Percentiles rank a stretch among this genome's conserved stretches.
These are phyloP conservation scores for Crypturellus tataupa DNA, from an alignment of 2,797 vertebrate species.

Conservation along the genomic window DNA sequence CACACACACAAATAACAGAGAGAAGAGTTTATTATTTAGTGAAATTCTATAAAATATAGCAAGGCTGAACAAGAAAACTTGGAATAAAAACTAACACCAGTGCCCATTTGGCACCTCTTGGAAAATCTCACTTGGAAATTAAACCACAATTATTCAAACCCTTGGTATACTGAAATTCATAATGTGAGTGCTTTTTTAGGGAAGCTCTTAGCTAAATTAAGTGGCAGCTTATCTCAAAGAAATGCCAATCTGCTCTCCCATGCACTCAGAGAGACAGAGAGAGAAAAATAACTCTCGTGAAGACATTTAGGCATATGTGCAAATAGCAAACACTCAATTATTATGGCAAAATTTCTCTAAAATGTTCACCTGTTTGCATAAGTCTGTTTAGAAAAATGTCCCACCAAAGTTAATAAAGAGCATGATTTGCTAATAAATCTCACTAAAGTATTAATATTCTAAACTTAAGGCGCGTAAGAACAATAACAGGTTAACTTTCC, in stretches of 20 bases:
- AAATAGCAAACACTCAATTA: not conserved
- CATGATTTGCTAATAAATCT: constrained; percentile 52
- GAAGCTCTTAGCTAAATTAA: not conserved
- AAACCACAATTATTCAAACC: constrained; percentile 76
- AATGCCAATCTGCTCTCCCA: constrained; percentile 17
- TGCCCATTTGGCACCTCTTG: constrained; percentile 83
- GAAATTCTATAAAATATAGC: constrained; percentile 86
- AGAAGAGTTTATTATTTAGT: constrained; percentile 96
- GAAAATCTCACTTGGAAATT: constrained; percentile 74
- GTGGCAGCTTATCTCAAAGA: not conserved
- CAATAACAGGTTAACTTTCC: not conserved
- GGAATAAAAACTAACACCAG: constrained; percentile 83
- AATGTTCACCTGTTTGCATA: not conserved
- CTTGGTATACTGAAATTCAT: constrained; percentile 82
- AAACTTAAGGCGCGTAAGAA: not conserved
- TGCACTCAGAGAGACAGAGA: constrained; percentile 24
- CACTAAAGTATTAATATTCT: not conserved
- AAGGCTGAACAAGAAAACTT: constrained; percentile 85
- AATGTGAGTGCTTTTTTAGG: constrained; percentile 1
- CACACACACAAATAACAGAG: constrained; percentile 99
- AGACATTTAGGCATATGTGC: constrained; percentile 1
- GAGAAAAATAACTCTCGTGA: constrained; percentile 36
- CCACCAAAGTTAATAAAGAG: not conserved
- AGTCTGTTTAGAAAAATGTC: not conserved
- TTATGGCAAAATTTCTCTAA: not conserved